Base-by-base conservation (phyloP, 2,888 invertebrate genomes). In the Noctua janthe region DNA sequence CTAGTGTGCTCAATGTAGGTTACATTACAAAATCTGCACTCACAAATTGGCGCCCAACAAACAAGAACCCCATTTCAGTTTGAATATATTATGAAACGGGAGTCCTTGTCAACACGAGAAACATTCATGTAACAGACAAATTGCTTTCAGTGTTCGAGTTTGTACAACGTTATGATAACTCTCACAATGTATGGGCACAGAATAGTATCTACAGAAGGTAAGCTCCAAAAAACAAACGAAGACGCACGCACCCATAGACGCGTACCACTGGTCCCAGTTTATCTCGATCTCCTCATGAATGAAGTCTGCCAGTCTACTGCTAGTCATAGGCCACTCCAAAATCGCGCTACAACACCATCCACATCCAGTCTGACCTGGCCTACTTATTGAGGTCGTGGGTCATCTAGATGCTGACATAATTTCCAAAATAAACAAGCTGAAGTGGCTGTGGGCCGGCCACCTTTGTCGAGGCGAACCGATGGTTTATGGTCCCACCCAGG, bases 91-190 rank as follows among this genome's bases (percentile, higher is more conserved):
- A 29, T 91, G 92, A 91, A 93, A 93, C 92, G 90, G 88, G 78
- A 91, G 89, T 90, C 88, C 89, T 87, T 92, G 94, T 93, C 93
- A 93, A 93, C 92, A 91, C 76, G 81, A 85, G 90, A 89, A 91
- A 91, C 90, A 93, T 91, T 91, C 87, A 87, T 91, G 91, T 91
- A 89, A 90, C 91, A 90, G 90, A 91, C 92, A 93, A 93, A 94
- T 94, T 94, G 92, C 92, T 92, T 91, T 89, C 89, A 86, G 88
- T 86, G 84, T 90, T 84, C 80, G 79, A 88, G 90, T 91, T 91
- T 90, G 88, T 88, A 87, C 82, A 85, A 84, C 80, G 89, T 91
- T 91, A 91, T 88, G 85, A 88, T 90, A 87, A 84, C 87, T 85
- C 87, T 71, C 67, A 82, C 86, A 86, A 86, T 85, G 87, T 89